phyloP scores from a whole-genome alignment of 1,140 invertebrate species.

The Aphidius ervi region DNA sequence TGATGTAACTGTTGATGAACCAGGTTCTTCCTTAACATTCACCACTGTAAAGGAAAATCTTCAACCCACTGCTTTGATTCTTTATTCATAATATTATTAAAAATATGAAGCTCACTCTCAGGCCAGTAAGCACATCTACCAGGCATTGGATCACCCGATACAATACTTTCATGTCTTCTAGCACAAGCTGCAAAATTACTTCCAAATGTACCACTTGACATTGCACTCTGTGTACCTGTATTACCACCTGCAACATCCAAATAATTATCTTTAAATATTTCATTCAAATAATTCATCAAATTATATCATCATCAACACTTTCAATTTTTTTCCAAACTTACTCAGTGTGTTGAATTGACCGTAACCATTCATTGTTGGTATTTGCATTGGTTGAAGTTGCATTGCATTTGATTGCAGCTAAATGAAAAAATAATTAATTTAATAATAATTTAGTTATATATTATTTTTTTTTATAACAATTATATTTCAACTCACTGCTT shows the following conservation, averaged over 20 bases:
- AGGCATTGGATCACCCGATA: conserved; percentile 36
- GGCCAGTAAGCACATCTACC: conserved; percentile 42
- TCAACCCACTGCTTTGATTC: neutral
- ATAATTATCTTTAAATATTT: conserved; percentile 52
- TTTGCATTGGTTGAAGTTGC: conserved; percentile 50
- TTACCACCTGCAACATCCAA: conserved; percentile 47
- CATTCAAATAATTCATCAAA: conserved; percentile 36
- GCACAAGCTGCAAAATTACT: conserved; percentile 36
- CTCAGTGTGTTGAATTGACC: conserved; percentile 47
- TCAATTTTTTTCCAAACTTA: conserved; percentile 33
- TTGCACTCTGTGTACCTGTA: conserved; percentile 37
- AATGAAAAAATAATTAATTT: neutral
- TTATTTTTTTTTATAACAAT: neutral
- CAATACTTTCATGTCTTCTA: conserved; percentile 38
- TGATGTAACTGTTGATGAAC: conserved; percentile 34
- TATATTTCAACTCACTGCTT: conserved; percentile 28
- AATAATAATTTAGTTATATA: neutral
- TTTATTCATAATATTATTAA: neutral
- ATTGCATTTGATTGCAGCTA: conserved; percentile 37
- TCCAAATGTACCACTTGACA: conserved; percentile 40
- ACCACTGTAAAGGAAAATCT: conserved; percentile 35
- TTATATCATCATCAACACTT: conserved; percentile 5
- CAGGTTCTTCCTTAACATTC: conserved; percentile 49
- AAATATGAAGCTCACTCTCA: conserved; percentile 35
- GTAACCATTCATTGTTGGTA: conserved; percentile 52